A percentile compares a stretch with the other conserved stretches of the same genome.
Evolutionary conservation across 1,140 invertebrate species (phyloP).

Genomic region (Lucilia cuprina): DNA sequence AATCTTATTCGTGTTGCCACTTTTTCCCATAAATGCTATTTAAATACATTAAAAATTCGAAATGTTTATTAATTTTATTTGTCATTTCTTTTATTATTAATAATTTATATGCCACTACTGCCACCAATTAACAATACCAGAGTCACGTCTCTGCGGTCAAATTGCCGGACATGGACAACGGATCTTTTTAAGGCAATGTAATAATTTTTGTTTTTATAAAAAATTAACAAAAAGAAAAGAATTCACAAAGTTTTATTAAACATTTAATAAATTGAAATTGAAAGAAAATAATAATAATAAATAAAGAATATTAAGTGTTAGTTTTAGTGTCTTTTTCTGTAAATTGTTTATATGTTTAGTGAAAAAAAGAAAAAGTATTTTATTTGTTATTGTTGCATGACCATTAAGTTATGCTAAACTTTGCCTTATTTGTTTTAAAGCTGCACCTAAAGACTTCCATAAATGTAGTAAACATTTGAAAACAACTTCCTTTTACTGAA

Average conservation of each 20-base stretch:
- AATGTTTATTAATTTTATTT: background rate
- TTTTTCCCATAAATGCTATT: background rate
- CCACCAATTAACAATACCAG: background rate
- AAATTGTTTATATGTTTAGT: background rate
- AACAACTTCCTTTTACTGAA: slow-evolving; percentile 5
- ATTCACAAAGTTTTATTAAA: background rate
- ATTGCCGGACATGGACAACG: slow-evolving; percentile 9
- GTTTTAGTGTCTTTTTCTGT: background rate
- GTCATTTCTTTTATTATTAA: background rate
- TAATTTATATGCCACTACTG: background rate
- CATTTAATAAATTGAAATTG: background rate
- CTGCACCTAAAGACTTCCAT: background rate
- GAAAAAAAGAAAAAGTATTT: slow-evolving; percentile 1
- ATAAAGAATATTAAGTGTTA: slow-evolving; percentile 12
- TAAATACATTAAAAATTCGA: background rate
- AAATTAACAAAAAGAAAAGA: background rate
- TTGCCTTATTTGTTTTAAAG: background rate
- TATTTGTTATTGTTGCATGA: background rate
- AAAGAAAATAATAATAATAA: background rate
- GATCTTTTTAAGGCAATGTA: background rate
- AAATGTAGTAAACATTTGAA: background rate
- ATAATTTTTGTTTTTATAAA: background rate
- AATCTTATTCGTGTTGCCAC: background rate
- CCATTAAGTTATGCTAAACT: slow-evolving; percentile 13
- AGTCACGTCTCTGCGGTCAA: slow-evolving; percentile 4